Conservation (phyloP, 2,888 invertebrate species). For the Campoletis raptor region DNA sequence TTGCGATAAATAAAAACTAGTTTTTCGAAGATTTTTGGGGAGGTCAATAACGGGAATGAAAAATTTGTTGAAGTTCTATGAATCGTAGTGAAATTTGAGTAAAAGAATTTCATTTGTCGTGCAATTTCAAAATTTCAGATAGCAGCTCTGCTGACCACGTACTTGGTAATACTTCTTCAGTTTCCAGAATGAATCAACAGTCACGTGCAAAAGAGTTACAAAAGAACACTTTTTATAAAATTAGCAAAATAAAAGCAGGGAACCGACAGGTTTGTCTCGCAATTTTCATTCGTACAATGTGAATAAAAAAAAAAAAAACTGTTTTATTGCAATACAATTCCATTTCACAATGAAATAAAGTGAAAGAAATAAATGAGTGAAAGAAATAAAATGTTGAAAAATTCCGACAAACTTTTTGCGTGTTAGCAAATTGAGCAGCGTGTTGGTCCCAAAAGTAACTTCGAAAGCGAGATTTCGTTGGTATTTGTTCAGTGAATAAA, state of each 20-base stretch:
- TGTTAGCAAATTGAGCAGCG: neutral
- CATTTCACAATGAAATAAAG: neutral
- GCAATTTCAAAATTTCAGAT: conserved; percentile 75
- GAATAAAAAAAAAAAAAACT: neutral
- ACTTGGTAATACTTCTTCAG: conserved; percentile 81
- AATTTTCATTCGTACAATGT: neutral
- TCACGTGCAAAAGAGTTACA: conserved; percentile 18
- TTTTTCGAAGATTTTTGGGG: neutral
- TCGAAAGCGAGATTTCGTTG: neutral
- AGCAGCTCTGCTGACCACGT: conserved; percentile 77
- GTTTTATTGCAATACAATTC: neutral
- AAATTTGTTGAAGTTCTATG: neutral
- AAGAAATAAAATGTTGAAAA: neutral
- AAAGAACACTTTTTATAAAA: neutral
- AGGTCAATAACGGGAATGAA: no score
- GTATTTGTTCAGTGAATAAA: neutral
- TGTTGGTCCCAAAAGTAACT: neutral
- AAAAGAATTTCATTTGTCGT: neutral
- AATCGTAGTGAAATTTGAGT: neutral
- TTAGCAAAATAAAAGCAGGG: neutral
- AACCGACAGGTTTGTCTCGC: neutral
- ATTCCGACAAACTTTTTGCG: neutral
- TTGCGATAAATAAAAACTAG: neutral
- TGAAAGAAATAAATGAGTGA: neutral
- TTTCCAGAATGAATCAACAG: conserved; percentile 70